phyloP scores from a whole-genome alignment of 2,113 vertebrate genomes.

The Setophaga coronata region DNA sequence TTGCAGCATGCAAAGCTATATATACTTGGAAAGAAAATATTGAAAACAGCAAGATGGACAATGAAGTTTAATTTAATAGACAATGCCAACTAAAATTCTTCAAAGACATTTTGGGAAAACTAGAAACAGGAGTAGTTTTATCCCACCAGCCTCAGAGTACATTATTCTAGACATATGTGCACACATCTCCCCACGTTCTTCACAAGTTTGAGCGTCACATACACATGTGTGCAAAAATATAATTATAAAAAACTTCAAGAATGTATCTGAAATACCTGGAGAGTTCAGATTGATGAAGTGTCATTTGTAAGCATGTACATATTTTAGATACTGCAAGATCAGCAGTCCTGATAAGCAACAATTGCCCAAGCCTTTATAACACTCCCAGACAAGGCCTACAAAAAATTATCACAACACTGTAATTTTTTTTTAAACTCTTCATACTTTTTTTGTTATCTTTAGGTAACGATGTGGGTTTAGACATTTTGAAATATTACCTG shows the following conservation, averaged over 20 bases:
- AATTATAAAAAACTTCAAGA: not conserved
- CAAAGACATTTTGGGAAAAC: not conserved
- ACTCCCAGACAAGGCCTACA: not conserved
- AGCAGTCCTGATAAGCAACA: not conserved
- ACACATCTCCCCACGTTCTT: not conserved
- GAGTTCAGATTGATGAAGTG: not conserved
- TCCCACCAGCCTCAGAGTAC: not conserved
- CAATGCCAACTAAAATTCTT: not conserved
- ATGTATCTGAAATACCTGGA: not conserved
- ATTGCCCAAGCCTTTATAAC: not conserved
- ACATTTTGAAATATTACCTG: not conserved
- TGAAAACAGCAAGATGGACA: not conserved
- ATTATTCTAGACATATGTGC: not conserved
- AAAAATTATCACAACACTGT: not conserved
- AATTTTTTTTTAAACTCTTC: not conserved
- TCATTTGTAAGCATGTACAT: not conserved
- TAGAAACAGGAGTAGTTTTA: not conserved
- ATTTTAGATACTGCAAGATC: conserved; percentile 10
- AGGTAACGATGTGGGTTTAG: not conserved
- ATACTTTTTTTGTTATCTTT: not conserved
- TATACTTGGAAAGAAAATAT: not conserved
- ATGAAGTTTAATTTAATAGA: not conserved
- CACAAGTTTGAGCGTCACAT: not conserved
- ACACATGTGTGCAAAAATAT: not conserved
- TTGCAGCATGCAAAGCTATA: not conserved